These are phyloP conservation scores for Halcyon senegalensis DNA, from an alignment of 2,113 vertebrate species.

Conservation along the genomic window DNA sequence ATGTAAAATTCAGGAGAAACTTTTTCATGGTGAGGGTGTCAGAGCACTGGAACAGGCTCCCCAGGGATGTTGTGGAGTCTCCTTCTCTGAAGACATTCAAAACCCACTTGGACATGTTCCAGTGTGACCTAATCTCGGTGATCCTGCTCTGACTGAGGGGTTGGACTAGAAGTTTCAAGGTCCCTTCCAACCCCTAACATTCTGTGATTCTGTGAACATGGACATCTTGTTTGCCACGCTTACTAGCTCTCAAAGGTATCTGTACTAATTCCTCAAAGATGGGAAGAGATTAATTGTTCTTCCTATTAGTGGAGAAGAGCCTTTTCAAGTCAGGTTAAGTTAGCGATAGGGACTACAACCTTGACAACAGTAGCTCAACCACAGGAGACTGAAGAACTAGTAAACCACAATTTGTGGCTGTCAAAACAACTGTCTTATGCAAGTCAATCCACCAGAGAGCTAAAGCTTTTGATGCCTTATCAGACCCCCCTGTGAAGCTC, in stretches of 20 bases:
- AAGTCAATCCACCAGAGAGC: not conserved
- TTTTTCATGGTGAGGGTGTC: no score
- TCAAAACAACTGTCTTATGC: not conserved
- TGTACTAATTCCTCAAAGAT: not conserved
- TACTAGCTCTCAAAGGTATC: not conserved
- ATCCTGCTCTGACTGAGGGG: no score
- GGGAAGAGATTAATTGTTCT: not conserved
- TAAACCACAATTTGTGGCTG: not conserved
- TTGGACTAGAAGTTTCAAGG: no score
- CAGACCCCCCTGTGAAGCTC: not conserved
- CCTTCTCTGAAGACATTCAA: no score
- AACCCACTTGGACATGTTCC: no score
- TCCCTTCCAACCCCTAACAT: no score
- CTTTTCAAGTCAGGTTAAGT: not conserved
- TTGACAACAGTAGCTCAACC: not conserved
- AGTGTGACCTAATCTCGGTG: no score
- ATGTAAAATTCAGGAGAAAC: no score
- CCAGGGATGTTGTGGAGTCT: no score
- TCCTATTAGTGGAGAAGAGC: not conserved
- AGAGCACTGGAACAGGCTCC: no score
- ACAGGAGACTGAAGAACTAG: not conserved
- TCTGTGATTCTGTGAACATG: not conserved
- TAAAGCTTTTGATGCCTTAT: not conserved
- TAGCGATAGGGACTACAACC: not conserved
- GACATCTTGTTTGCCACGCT: not conserved